These are phyloP conservation scores for Globodera ellingtonae DNA, from an alignment of 1,140 invertebrate genomes.

Conservation along the genomic window DNA sequence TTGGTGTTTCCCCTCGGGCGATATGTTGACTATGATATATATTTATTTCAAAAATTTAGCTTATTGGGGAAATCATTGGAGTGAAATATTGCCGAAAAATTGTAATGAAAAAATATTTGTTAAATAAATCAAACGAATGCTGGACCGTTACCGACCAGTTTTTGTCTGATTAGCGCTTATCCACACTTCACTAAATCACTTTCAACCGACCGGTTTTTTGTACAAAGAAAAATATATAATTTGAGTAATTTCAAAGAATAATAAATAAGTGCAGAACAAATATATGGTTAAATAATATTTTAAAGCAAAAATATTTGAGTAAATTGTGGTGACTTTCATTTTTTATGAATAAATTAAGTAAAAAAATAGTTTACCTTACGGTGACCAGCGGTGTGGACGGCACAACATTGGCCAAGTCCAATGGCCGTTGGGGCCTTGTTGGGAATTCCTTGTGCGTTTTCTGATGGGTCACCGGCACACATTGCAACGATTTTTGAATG, in stretches of 20 bases:
- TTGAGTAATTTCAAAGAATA: no score
- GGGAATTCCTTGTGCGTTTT: conserved; percentile 82
- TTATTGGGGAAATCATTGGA: no score
- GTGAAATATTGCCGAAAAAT: no score
- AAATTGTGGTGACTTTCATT: not conserved
- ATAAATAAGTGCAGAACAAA: not conserved
- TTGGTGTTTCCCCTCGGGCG: no score
- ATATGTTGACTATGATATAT: no score
- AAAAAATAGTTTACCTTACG: conserved; percentile 37
- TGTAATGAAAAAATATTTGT: no score
- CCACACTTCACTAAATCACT: no score
- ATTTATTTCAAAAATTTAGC: no score
- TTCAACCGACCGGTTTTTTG: no score
- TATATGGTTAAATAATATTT: no score
- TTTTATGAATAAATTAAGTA: not conserved
- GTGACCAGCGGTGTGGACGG: conserved; percentile 54
- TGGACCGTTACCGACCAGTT: not conserved
- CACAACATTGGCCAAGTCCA: conserved; percentile 94
- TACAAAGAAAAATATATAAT: not conserved
- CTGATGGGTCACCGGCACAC: conserved; percentile 84
- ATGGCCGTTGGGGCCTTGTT: conserved; percentile 86
- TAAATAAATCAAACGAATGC: no score
- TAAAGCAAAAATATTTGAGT: not conserved
- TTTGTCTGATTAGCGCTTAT: no score
- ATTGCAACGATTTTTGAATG: conserved; percentile 90